A percentile compares a stretch with the other conserved stretches of the same genome.
Evolutionary conservation across 1,140 invertebrate species (phyloP).

Genomic region (Sycophila sp.): DNA sequence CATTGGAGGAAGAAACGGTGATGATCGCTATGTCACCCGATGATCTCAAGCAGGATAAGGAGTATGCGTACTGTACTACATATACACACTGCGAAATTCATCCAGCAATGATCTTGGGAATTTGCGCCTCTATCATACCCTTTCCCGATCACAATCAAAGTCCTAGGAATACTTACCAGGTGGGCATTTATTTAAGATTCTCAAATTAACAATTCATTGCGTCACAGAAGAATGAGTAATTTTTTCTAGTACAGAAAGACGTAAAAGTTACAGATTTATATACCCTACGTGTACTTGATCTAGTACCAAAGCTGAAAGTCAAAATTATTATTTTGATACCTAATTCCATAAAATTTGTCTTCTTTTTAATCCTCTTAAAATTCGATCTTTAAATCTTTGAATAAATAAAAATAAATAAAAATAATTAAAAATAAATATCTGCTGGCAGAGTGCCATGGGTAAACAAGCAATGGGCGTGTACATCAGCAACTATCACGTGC

Average conservation of each 20-base stretch:
- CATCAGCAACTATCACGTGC: slow-evolving; percentile 97
- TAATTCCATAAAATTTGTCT: too few species aligned
- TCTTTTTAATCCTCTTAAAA: too few species aligned
- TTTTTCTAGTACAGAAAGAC: too few species aligned
- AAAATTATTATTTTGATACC: too few species aligned
- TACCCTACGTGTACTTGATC: too few species aligned
- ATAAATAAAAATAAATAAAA: too few species aligned
- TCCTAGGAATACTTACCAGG: slow-evolving; percentile 69
- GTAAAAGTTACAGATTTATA: too few species aligned
- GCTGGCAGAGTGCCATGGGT: slow-evolving; percentile 92
- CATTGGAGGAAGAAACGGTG: slow-evolving; percentile 50
- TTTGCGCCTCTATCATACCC: slow-evolving; percentile 53
- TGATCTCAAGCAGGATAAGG: slow-evolving; percentile 47
- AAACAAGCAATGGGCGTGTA: slow-evolving; percentile 99
- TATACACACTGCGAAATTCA: slow-evolving; percentile 52
- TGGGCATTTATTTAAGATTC: slow-evolving; percentile 17
- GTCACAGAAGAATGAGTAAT: too few species aligned
- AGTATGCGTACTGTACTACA: slow-evolving; percentile 50
- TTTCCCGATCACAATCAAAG: slow-evolving; percentile 54
- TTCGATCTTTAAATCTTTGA: too few species aligned
- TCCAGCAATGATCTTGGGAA: slow-evolving; percentile 52
- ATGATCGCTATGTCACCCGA: slow-evolving; percentile 55
- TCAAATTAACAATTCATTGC: too few species aligned
- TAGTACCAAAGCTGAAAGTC: too few species aligned
- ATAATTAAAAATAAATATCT: too few species aligned